A percentile compares a stretch with the other conserved stretches of the same genome.
Evolutionary conservation across 2,113 vertebrate species (phyloP).

Genomic region (Nothocercus nigrocapillus): DNA sequence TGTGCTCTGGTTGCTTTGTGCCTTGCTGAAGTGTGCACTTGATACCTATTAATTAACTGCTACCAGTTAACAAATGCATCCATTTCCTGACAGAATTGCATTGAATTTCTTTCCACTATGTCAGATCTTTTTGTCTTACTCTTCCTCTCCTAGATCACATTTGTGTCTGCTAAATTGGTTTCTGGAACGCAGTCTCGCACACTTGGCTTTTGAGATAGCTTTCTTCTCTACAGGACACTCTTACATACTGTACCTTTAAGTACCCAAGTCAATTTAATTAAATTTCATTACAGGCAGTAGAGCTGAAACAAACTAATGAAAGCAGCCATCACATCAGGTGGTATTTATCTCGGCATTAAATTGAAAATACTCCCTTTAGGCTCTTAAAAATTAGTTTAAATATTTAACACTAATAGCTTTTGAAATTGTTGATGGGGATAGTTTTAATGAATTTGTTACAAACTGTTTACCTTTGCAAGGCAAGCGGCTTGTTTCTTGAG

Average conservation of each 20-base stretch:
- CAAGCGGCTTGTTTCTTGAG: slow-evolving; percentile 20
- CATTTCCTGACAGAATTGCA: background rate
- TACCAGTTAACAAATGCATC: background rate
- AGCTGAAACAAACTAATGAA: slow-evolving; percentile 78
- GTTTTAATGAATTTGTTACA: slow-evolving; percentile 72
- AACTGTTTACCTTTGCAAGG: slow-evolving; percentile 70
- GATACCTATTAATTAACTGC: slow-evolving; percentile 3
- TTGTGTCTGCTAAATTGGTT: slow-evolving; percentile 23
- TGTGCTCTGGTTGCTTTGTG: background rate
- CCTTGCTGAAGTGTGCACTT: background rate
- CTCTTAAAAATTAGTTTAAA: slow-evolving; percentile 78
- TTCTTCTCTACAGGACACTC: slow-evolving; percentile 22
- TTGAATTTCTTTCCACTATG: background rate
- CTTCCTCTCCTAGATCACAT: background rate
- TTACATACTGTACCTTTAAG: slow-evolving; percentile 71
- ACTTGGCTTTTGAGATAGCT: slow-evolving; percentile 11
- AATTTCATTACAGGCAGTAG: slow-evolving; percentile 73
- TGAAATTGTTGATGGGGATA: slow-evolving; percentile 68
- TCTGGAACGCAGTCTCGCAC: slow-evolving; percentile 30
- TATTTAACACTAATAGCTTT: slow-evolving; percentile 78
- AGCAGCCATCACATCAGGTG: slow-evolving; percentile 60
- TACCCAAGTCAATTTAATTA: slow-evolving; percentile 77
- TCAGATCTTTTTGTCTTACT: slow-evolving; percentile 7
- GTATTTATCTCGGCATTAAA: slow-evolving; percentile 78
- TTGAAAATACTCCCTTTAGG: slow-evolving; percentile 76